A percentile compares a stretch with the other conserved stretches of the same genome.
phyloP scores from a whole-genome alignment of 1,140 invertebrate species.

The Leguminivora glycinivorella region DNA sequence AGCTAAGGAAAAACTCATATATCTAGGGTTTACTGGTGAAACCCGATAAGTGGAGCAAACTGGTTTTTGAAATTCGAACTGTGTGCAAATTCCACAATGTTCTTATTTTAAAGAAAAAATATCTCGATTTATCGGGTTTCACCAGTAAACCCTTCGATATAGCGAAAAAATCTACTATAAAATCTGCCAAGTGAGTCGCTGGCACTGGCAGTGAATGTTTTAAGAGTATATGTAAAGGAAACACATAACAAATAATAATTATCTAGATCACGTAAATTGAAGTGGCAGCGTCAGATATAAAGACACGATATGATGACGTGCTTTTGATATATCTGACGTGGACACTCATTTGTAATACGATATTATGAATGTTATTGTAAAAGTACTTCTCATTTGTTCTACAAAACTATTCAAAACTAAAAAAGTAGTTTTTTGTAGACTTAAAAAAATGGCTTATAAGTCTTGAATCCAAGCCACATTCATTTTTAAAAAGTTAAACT shows the following conservation, averaged over 20 bases:
- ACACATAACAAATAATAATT: background rate
- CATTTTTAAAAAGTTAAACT: background rate
- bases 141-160: too few relatives aligned
- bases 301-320: background rate
- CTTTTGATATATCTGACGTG: background rate
- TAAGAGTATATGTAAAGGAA: background rate
- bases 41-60: too few relatives aligned
- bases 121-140: too few relatives aligned
- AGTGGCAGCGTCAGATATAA: background rate
- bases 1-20: too few relatives aligned
- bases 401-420: background rate
- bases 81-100: too few relatives aligned
- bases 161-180: too few relatives aligned
- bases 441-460: background rate
- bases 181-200: too few relatives aligned
- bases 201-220: too few relatives aligned
- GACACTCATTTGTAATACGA: background rate
- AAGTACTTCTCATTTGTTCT: background rate
- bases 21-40: too few relatives aligned
- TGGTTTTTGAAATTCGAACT: too few relatives aligned
- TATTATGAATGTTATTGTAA: constrained; percentile 8
- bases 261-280: background rate
- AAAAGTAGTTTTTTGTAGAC: background rate
- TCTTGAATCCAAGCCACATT: too few relatives aligned
- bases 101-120: too few relatives aligned